Base-by-base conservation (phyloP, 2,888 invertebrate species). In the Papilio elwesi region DNA sequence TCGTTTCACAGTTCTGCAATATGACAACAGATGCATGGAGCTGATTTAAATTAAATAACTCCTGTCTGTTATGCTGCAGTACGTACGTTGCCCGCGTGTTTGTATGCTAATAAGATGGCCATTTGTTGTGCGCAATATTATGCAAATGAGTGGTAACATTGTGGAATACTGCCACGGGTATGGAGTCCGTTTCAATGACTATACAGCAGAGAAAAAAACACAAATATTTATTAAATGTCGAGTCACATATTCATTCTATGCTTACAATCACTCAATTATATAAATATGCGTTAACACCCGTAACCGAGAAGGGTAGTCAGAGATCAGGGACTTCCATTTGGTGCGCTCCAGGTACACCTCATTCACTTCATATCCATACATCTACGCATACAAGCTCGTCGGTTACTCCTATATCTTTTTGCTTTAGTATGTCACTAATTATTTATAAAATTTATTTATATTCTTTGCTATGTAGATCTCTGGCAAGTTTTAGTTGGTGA, bases 41-140 rank as follows among this genome's bases (percentile, higher is more conserved):
- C 47, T 47, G 64, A 62, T 43, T n/a, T 16, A 11, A 36, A 47
- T 10, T 63, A 48, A 49, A 64, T 12, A 49, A 64, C 26, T 26
- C 47, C 48, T 47, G 43, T 8, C 48, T 26, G 43, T 12, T 62
- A 48, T 55, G 10, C 13, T 64, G 26, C 48, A 49, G 12, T 43
- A 43, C 51, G 51, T 64, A 63, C 48, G 16, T 63, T 48, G 43
- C 11, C 12, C 48, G n/a, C n/a, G 11, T 64, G 59, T 62, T 62
- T 62, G 43, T 64, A 48, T 64, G 48, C 48, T 64, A 64, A 64
- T 48, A 64, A 47, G 47, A 64, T 64, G 9, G 4, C 51, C 10
- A 64, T 64, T 64, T 64, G 48, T 49, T 26, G 64, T 47, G 16
- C 48, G 48, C 64, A 64, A 64, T 64, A 64, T 49, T 64, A 64